These are phyloP conservation scores for Hepsetus odoe DNA, from an alignment of 2,113 vertebrate genomes.

Conservation along the genomic window DNA sequence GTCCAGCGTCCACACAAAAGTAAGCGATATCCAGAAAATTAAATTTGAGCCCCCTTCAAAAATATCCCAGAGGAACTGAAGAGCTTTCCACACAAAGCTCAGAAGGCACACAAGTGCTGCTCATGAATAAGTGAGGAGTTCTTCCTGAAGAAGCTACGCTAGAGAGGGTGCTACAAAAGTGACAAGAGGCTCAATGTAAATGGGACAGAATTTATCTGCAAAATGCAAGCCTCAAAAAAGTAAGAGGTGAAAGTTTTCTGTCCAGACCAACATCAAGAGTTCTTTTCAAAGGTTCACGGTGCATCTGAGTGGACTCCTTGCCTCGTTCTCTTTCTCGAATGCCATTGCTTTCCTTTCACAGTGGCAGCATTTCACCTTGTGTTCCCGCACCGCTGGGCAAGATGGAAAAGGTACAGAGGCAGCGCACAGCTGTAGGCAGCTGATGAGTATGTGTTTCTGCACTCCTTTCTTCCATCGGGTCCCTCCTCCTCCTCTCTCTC, in stretches of 20 bases:
- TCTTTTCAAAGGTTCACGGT: background rate
- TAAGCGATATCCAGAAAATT: too few species aligned
- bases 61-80: too few species aligned
- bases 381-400: background rate
- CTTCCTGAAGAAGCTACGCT: too few species aligned
- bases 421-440: background rate
- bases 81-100: too few species aligned
- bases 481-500: conserved; percentile 1
- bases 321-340: background rate
- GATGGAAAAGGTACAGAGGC: background rate
- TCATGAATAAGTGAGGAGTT: too few species aligned
- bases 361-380: background rate
- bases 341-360: background rate
- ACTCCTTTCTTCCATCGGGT: conserved; percentile 15
- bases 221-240: too few species aligned
- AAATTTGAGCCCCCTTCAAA: too few species aligned
- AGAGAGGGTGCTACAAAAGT: too few species aligned
- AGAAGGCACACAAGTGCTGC: too few species aligned
- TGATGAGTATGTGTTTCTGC: background rate
- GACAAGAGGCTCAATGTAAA: too few species aligned
- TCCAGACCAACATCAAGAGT: too few species aligned
- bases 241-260: too few species aligned
- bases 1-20: background rate
- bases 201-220: background rate
- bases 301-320: background rate